These are phyloP conservation scores for Morone saxatilis DNA, from an alignment of 2,113 vertebrate genomes.

Conservation along the genomic window DNA sequence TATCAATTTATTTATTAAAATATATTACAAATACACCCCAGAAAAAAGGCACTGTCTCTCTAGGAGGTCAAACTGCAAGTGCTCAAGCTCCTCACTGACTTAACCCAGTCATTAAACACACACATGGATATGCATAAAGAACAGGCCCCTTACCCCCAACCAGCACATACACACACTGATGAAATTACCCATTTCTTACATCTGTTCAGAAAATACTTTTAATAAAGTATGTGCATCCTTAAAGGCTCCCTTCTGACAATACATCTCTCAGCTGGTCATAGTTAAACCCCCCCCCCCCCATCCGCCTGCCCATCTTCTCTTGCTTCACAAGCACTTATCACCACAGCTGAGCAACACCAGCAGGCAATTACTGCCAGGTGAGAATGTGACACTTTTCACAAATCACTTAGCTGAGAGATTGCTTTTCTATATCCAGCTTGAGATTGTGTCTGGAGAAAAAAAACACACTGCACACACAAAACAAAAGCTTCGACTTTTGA, in stretches of 20 bases:
- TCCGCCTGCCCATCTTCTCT: conserved; percentile 1
- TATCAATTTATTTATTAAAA: too few species aligned
- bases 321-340: conserved; percentile 43
- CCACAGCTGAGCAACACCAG: conserved; percentile 61
- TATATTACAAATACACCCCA: too few species aligned
- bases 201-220: conserved; percentile 5
- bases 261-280: conserved; percentile 25
- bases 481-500: background rate
- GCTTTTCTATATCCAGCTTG: conserved; percentile 61
- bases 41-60: too few species aligned
- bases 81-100: too few species aligned
- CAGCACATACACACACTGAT: background rate
- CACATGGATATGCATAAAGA: background rate
- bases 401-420: conserved; percentile 74
- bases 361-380: conserved; percentile 72
- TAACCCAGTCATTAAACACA: conserved; percentile 26
- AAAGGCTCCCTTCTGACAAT: conserved; percentile 22
- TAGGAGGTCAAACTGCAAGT: too few species aligned
- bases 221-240: conserved; percentile 20
- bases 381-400: conserved; percentile 75
- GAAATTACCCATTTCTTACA: conserved; percentile 4
- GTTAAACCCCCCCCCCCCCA: background rate
- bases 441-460: conserved; percentile 47
- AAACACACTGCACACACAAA: background rate
- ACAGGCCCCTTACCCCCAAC: background rate